A percentile compares a stretch with the other conserved stretches of the same genome.
These are phyloP conservation scores for Zosterops japonicus DNA, from an alignment of 2,113 vertebrate genomes.

Conservation along the genomic window DNA sequence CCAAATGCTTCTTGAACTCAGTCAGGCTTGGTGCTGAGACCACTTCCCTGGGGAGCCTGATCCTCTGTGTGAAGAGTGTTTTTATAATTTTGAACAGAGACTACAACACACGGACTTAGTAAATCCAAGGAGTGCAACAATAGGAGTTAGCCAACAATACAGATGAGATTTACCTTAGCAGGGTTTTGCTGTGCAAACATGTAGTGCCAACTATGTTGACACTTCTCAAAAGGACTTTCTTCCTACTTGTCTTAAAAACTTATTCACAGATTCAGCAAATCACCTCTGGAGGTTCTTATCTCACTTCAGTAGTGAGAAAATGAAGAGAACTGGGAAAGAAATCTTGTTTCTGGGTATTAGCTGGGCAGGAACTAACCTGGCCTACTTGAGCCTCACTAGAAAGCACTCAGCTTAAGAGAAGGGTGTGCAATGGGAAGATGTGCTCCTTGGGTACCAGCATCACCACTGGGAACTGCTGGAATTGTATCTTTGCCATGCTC, in stretches of 20 bases:
- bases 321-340: not conserved
- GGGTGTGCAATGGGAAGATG: not conserved
- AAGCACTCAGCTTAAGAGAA: not conserved
- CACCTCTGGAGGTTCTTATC: not conserved
- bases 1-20: not conserved
- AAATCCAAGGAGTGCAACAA: not conserved
- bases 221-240: not conserved
- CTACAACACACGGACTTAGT: accelerated
- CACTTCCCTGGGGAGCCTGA: not conserved
- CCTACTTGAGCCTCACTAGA: not conserved
- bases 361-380: not conserved
- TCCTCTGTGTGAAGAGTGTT: not conserved
- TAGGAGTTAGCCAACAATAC: not conserved
- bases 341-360: not conserved
- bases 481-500: not conserved
- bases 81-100: not conserved
- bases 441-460: not conserved
- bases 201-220: not conserved
- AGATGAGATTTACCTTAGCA: not conserved
- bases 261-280: not conserved
- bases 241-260: not conserved
- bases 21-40: not conserved
- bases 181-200: not conserved
- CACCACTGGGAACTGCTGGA: not conserved
- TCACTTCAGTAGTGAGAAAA: not conserved